Conservation (phyloP, 1,140 invertebrate genomes). For the Archivesica marissinica region DNA sequence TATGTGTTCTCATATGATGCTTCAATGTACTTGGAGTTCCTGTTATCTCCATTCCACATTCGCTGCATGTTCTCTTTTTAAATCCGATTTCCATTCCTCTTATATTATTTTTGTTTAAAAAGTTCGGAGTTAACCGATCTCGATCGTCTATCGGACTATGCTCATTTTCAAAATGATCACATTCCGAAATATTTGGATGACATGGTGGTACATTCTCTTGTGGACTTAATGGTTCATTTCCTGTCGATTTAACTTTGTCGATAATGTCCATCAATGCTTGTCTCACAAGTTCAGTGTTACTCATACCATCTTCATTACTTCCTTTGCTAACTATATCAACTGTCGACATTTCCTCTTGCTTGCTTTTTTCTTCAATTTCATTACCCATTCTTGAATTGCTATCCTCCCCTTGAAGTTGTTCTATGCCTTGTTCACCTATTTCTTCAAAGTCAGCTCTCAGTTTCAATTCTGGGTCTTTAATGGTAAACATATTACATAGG, state of each 20-base stretch:
- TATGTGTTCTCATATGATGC: conserved; percentile 99
- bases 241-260: conserved; percentile 13
- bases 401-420: not conserved
- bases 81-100: conserved; percentile 27
- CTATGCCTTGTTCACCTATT: not conserved
- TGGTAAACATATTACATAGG: conserved; percentile 32
- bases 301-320: conserved; percentile 18
- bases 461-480: conserved; percentile 19
- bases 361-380: not conserved
- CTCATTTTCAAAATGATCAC: not conserved
- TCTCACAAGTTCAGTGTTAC: conserved; percentile 54
- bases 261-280: conserved; percentile 54
- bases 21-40: conserved; percentile 47
- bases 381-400: conserved; percentile 12
- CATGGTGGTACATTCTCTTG: not conserved
- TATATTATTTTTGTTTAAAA: not conserved
- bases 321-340: conserved; percentile 45
- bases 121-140: conserved; percentile 5
- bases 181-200: not conserved
- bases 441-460: not conserved
- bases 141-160: not conserved
- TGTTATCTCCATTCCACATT: conserved; percentile 51
- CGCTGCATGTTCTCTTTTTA: conserved; percentile 46
- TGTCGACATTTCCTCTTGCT: not conserved
- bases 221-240: not conserved